Evolutionary conservation across 1,140 invertebrate genomes (phyloP), one percentile per base, ranked within the genome.

Genomic region (Habropoda laboriosa): DNA sequence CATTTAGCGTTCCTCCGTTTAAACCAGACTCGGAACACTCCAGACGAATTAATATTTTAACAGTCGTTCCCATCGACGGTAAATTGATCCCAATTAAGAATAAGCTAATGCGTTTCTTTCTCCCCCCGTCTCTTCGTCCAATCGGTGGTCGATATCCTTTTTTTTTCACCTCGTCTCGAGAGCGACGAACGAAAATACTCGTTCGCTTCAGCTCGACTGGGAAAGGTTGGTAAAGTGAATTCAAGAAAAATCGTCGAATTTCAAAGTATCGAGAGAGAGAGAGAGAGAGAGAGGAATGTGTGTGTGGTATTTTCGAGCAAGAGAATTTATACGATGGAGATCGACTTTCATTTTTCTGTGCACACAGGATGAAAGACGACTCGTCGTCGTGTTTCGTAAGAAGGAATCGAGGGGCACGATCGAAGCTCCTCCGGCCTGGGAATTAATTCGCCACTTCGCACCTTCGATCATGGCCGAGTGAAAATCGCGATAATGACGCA

Each of bases 381-480:
- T 42, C 30, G 55, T 77, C 42, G n/a, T 16, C 13, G 35, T n/a
- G 60, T 75, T 66, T 75, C 72, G 60, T 8, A 67, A 66, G 32
- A 24, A n/a, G 47, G 24, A 24, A 66, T 51, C 45, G 58, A 27
- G 32, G 10, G 18, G 30, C 27, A 38, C 45, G 72, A 81, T 81
- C 72, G 70, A 67, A 67, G 55, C 66, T 49, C 72, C n/a, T n/a
- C n/a, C n/a, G n/a, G 66, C 63, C 51, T 21, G 51, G 40, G 77
- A 61, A 78, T 85, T 85, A 85, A 85, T 85, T 86, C 64, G 79
- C 57, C 57, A 70, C 38, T 86, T 81, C 70, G 66, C 66, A 51
- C 64, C 66, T n/a, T 79, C 57, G 60, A 27, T 18, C 18, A n/a
- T n/a, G 49, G n/a, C 18, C 66, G 53, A 70, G 40, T 57, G 66